Evolutionary conservation across 2,888 invertebrate species (phyloP).

Genomic region (Cephus spinipes): DNA sequence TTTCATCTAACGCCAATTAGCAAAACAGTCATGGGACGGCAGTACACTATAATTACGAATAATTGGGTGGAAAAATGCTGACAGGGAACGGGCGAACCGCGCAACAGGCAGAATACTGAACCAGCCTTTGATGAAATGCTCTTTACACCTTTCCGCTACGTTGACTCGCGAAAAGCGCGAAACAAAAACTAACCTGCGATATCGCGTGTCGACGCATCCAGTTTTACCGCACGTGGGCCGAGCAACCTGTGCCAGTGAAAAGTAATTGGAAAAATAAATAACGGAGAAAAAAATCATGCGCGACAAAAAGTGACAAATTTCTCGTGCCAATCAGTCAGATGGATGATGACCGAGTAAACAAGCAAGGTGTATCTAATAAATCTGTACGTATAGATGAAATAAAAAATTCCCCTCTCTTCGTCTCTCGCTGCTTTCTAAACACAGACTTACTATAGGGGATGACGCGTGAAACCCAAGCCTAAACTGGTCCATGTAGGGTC

Average conservation of each 20-base stretch:
- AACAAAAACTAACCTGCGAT: background rate
- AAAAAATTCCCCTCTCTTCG: background rate
- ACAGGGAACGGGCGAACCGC: constrained; percentile 29
- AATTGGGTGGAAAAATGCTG: constrained; percentile 58
- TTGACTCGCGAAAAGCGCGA: background rate
- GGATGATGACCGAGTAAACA: background rate
- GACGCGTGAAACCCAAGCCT: background rate
- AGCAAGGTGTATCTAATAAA: background rate
- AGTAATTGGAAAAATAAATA: background rate
- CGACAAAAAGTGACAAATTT: background rate
- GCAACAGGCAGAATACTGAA: constrained; percentile 41
- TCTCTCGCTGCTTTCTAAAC: background rate
- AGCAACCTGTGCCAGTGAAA: background rate
- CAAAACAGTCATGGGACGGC: constrained; percentile 51
- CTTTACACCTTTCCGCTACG: background rate
- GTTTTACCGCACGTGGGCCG: background rate
- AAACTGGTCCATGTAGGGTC: background rate
- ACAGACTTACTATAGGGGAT: background rate
- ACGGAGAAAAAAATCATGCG: background rate
- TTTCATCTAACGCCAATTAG: constrained; percentile 48
- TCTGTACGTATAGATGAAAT: background rate
- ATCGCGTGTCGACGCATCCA: background rate
- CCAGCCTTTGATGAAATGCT: constrained; percentile 24
- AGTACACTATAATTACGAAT: constrained; percentile 55
- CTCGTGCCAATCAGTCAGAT: background rate